These are phyloP conservation scores for Drosophila mimica DNA, from an alignment of 2,888 invertebrate species.

Conservation along the genomic window DNA sequence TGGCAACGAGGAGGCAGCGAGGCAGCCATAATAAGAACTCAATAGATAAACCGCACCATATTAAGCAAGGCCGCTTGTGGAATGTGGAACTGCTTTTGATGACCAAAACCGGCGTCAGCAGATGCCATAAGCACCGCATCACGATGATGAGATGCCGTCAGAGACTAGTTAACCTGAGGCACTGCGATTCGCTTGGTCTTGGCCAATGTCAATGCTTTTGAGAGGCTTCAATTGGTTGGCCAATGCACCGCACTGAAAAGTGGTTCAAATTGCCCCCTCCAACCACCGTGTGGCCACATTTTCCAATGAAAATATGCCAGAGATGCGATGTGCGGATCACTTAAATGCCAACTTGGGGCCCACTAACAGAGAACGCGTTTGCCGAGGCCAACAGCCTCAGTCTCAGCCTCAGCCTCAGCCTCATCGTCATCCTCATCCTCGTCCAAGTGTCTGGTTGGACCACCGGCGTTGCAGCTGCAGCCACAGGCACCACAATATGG, in stretches of 20 bases:
- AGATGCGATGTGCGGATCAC: constrained; percentile 43
- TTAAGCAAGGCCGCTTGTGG: constrained; percentile 67
- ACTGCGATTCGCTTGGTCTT: not conserved
- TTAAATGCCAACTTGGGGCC: constrained; percentile 41
- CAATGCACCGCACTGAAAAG: constrained; percentile 65
- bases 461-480: constrained; percentile 69
- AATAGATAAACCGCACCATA: constrained; percentile 40
- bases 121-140: constrained; percentile 47
- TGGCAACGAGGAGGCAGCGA: not conserved
- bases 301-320: constrained; percentile 74
- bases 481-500: constrained; percentile 17
- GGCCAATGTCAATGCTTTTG: constrained; percentile 65
- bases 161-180: constrained; percentile 4
- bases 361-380: constrained; percentile 60
- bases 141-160: constrained; percentile 37
- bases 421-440: constrained; percentile 11
- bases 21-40: constrained; percentile 23
- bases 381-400: constrained; percentile 38
- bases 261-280: constrained; percentile 53
- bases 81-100: constrained; percentile 59
- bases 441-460: constrained; percentile 70
- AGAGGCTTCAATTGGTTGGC: constrained; percentile 71
- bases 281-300: constrained; percentile 28
- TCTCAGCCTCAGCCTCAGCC: constrained; percentile 18
- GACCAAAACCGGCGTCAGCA: constrained; percentile 39